Conservation (phyloP, 2,113 vertebrate genomes). For the Serilophus lunatus region DNA sequence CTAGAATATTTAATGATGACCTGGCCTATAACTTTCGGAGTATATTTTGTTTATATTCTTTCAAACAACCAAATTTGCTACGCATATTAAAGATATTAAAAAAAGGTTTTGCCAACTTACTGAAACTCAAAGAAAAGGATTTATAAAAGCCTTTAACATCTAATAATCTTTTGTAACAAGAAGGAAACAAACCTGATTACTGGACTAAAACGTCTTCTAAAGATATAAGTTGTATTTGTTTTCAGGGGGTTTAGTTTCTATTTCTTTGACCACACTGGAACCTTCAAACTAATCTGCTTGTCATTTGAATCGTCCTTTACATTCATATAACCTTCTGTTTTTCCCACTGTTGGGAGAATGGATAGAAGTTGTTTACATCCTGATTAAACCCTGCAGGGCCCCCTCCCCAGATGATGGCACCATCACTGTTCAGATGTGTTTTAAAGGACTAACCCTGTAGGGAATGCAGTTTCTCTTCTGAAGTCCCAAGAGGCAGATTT, state of each 20-base stretch:
- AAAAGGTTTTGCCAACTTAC: neutral
- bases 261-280: neutral
- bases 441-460: neutral
- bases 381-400: conserved; percentile 5
- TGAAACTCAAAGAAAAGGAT: neutral
- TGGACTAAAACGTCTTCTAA: neutral
- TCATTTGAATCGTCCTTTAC: conserved; percentile 20
- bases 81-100: neutral
- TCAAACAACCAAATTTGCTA: neutral
- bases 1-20: neutral
- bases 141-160: neutral
- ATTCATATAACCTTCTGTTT: neutral
- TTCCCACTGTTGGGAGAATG: neutral
- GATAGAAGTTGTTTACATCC: conserved; percentile 46
- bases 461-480: neutral
- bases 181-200: neutral
- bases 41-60: neutral
- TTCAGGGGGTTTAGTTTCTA: neutral
- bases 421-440: neutral
- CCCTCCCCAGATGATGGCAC: neutral
- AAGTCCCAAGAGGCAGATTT: neutral
- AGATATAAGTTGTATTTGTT: neutral
- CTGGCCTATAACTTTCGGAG: neutral
- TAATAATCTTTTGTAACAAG: neutral
- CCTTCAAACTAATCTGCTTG: conserved; percentile 37